Conservation (phyloP, 2,113 vertebrate genomes). For the Petaurus breviceps region DNA sequence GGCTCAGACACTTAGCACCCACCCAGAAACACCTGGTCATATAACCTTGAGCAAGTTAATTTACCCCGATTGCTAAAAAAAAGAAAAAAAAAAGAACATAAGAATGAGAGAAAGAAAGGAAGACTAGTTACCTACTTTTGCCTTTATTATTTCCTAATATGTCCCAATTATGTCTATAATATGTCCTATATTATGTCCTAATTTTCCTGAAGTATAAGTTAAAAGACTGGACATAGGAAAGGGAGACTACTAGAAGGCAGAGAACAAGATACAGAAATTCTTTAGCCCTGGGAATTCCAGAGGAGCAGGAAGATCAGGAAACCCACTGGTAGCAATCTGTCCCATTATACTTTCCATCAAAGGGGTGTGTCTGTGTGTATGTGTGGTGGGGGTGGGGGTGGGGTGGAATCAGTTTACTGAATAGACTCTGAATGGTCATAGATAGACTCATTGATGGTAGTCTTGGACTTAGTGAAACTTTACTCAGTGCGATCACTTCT, state of each 20-base stretch:
- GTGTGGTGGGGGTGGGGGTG: too few species aligned
- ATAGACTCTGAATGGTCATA: not conserved
- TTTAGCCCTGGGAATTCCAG: not conserved
- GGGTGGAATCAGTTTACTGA: too few species aligned
- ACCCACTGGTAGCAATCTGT: not conserved
- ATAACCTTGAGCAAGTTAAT: too few species aligned
- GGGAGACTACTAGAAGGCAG: not conserved
- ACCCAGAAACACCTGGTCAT: too few species aligned
- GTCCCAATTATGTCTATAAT: too few species aligned
- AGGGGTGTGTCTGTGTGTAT: too few species aligned
- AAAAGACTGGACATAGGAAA: slow-evolving; percentile 12
- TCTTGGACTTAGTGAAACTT: not conserved
- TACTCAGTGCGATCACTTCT: too few species aligned
- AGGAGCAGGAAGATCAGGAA: not conserved
- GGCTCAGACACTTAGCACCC: too few species aligned
- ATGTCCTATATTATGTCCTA: not conserved
- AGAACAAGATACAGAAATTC: not conserved
- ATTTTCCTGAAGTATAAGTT: not conserved
- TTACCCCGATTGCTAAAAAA: too few species aligned
- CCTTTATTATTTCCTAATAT: slow-evolving; percentile 52
- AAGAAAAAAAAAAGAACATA: not conserved
- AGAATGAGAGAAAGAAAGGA: slow-evolving; percentile 2
- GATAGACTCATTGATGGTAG: not conserved
- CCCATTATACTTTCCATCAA: accelerated
- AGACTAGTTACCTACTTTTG: slow-evolving; percentile 69